Conservation (phyloP, 2,888 invertebrate genomes). For the Fissipunctia ypsillon region DNA sequence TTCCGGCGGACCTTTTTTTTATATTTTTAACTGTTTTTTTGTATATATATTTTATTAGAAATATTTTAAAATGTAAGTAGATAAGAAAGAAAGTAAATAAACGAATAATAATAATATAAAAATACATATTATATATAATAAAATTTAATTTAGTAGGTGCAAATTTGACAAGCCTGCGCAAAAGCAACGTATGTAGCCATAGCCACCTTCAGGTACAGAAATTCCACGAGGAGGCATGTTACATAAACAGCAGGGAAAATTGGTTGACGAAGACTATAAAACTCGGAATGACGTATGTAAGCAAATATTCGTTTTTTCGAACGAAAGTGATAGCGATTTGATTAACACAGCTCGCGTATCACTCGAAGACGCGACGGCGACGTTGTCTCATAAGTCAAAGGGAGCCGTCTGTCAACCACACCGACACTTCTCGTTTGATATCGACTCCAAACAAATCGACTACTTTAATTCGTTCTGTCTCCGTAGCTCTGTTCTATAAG, state of each 20-base stretch:
- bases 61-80: too few relatives aligned
- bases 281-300: constrained; percentile 4
- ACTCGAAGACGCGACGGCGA: constrained; percentile 20
- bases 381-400: constrained; percentile 61
- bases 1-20: too few relatives aligned
- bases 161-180: background rate
- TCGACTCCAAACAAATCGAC: constrained; percentile 68
- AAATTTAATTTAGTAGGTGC: too few relatives aligned
- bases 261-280: constrained; percentile 11
- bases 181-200: background rate
- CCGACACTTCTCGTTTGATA: constrained; percentile 66
- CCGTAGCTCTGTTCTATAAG: constrained; percentile 42
- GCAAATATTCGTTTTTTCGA: constrained; percentile 35
- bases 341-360: constrained; percentile 49
- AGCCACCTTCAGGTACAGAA: background rate
- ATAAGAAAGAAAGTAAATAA: too few relatives aligned
- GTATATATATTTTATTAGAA: too few relatives aligned
- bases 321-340: constrained; percentile 44
- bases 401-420: constrained; percentile 63
- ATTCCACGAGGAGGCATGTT: too few relatives aligned
- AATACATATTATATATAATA: too few relatives aligned
- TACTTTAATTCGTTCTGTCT: constrained; percentile 65
- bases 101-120: too few relatives aligned
- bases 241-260: background rate
- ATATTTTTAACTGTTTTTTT: too few relatives aligned